Conservation (phyloP, 2,888 invertebrate genomes). For the Lepeophtheirus nordmannii region DNA sequence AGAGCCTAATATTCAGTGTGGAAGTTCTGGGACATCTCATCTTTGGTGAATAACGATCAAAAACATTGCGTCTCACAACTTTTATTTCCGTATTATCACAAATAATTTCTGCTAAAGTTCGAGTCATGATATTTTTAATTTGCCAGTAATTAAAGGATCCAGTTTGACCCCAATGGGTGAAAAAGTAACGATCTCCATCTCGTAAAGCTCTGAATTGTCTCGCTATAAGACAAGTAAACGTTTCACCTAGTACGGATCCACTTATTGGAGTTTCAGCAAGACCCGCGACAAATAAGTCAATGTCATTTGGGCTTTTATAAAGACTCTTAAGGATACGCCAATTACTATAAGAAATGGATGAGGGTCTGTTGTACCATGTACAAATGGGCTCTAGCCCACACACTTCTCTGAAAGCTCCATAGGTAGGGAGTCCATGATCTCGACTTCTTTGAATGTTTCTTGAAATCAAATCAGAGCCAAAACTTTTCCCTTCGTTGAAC, state of each 20-base stretch:
- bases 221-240: constrained; percentile 43
- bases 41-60: too few relatives aligned
- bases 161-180: constrained; percentile 1
- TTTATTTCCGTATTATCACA: constrained; percentile 6
- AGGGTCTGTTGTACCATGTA: constrained; percentile 1
- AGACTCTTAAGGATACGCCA: constrained; percentile 27
- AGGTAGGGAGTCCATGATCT: constrained; percentile 37
- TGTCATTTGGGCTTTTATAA: constrained; percentile 41
- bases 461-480: constrained; percentile 27
- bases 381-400: constrained; percentile 6
- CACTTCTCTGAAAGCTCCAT: constrained; percentile 33
- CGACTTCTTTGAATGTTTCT: constrained; percentile 29
- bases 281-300: constrained; percentile 43
- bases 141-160: not conserved
- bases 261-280: constrained; percentile 40
- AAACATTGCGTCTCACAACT: not conserved
- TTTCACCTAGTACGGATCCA: constrained; percentile 42
- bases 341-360: not conserved
- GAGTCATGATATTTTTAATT: not conserved
- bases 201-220: constrained; percentile 30
- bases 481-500: constrained; percentile 27
- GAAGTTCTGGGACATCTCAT: too few relatives aligned
- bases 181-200: constrained; percentile 20
- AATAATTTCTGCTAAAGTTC: constrained; percentile 9
- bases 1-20: too few relatives aligned